phyloP scores from a whole-genome alignment of 2,888 invertebrate species.

The Schrankia costaestrigalis region DNA sequence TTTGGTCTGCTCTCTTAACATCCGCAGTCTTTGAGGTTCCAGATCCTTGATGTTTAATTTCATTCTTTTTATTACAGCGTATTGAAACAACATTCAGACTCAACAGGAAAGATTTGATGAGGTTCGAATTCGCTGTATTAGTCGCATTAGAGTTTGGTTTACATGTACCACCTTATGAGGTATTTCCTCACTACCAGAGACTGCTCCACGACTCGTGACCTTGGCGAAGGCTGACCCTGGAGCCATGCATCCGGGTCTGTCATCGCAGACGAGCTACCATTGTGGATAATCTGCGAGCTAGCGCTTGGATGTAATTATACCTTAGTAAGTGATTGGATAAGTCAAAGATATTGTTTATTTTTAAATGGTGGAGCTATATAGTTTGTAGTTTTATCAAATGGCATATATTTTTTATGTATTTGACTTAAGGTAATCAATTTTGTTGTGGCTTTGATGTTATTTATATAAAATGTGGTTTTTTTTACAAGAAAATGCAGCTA shows the following conservation, averaged over 20 bases:
- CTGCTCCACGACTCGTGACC: conserved; percentile 95
- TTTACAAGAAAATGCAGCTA: no score
- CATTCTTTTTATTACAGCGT: conserved; percentile 79
- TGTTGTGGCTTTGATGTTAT: no score
- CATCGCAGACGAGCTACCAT: conserved; percentile 58
- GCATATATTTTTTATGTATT: no score
- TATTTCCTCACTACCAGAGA: conserved; percentile 97
- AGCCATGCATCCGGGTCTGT: conserved; percentile 42
- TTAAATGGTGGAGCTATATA: no score
- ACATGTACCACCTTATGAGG: conserved; percentile 94
- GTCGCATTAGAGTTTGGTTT: conserved; percentile 97
- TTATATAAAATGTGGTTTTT: no score
- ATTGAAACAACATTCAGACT: conserved; percentile 94
- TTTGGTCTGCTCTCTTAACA: no score
- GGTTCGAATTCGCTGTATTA: conserved; percentile 96
- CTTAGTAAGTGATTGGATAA: conserved; percentile 13
- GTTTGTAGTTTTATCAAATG: no score
- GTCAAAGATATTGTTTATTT: background rate
- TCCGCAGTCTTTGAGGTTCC: no score
- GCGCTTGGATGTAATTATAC: conserved; percentile 48
- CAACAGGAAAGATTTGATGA: conserved; percentile 93
- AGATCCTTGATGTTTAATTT: no score
- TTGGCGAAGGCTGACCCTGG: conserved; percentile 54
- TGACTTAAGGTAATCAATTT: no score
- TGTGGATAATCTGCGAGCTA: conserved; percentile 54